phyloP scores from a whole-genome alignment of 2,113 vertebrate genomes.

The Mellivora capensis region DNA sequence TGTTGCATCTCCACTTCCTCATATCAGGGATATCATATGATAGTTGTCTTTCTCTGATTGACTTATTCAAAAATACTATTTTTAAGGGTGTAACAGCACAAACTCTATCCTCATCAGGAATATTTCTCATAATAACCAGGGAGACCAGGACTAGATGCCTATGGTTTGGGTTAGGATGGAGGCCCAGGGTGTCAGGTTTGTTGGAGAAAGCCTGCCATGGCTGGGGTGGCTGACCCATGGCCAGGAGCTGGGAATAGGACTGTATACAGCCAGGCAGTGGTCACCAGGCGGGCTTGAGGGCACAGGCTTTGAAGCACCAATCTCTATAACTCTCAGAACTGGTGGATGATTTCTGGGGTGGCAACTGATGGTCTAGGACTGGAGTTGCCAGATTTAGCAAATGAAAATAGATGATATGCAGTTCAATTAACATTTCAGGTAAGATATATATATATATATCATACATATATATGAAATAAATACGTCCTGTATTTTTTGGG shows the following conservation, averaged over 20 bases:
- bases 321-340: background rate
- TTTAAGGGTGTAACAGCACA: background rate
- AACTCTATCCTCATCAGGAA: background rate
- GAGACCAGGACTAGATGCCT: background rate
- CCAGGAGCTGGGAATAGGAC: background rate
- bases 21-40: too few relatives aligned
- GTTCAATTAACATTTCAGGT: slow-evolving; percentile 3
- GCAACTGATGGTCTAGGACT: background rate
- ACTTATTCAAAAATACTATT: background rate
- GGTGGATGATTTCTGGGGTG: background rate
- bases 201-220: background rate
- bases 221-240: background rate
- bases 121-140: background rate
- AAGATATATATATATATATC: too few relatives aligned
- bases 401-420: background rate
- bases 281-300: background rate
- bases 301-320: background rate
- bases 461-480: too few relatives aligned
- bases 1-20: too few relatives aligned
- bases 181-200: background rate
- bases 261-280: background rate
- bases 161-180: background rate
- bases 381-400: background rate
- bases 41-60: too few relatives aligned
- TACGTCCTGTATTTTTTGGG: background rate